phyloP scores from a whole-genome alignment of 2,888 invertebrate species.

The Itoplectis maculator region DNA sequence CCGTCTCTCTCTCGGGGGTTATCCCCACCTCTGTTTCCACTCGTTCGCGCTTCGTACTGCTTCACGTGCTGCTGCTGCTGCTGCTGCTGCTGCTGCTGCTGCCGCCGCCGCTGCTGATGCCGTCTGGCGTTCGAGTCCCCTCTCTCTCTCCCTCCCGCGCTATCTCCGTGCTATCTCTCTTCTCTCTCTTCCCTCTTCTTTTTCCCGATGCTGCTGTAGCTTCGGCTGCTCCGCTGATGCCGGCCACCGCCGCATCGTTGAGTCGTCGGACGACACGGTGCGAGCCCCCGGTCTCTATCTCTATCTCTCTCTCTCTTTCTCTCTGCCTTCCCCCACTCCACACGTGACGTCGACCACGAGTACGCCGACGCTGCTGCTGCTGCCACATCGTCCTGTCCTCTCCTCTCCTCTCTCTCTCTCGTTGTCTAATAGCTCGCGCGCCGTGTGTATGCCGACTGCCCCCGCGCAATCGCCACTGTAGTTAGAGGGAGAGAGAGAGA shows the following conservation, averaged over 20 bases:
- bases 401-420: slow-evolving; percentile 32
- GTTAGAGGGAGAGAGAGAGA: slow-evolving; percentile 1
- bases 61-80: slow-evolving; percentile 52
- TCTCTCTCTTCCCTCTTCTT: slow-evolving; percentile 53
- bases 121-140: slow-evolving; percentile 1
- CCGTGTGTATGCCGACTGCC: background rate
- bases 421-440: slow-evolving; percentile 20
- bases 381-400: slow-evolving; percentile 18
- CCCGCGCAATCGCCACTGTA: slow-evolving; percentile 5
- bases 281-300: slow-evolving; percentile 41
- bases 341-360: slow-evolving; percentile 40
- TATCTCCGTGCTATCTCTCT: background rate
- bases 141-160: slow-evolving; percentile 34
- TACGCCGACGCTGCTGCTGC: slow-evolving; percentile 52
- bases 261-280: slow-evolving; percentile 44
- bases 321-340: slow-evolving; percentile 19
- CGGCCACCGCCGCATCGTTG: slow-evolving; percentile 53
- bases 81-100: slow-evolving; percentile 24
- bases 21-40: slow-evolving; percentile 64
- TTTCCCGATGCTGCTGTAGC: slow-evolving; percentile 53
- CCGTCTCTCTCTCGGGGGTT: slow-evolving; percentile 34
- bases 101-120: slow-evolving; percentile 12
- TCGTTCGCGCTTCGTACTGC: slow-evolving; percentile 50
- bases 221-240: slow-evolving; percentile 49
- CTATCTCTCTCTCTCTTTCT: slow-evolving; percentile 39